Conservation (phyloP, 2,797 vertebrate genomes). For the Poeciliopsis presidionis region DNA sequence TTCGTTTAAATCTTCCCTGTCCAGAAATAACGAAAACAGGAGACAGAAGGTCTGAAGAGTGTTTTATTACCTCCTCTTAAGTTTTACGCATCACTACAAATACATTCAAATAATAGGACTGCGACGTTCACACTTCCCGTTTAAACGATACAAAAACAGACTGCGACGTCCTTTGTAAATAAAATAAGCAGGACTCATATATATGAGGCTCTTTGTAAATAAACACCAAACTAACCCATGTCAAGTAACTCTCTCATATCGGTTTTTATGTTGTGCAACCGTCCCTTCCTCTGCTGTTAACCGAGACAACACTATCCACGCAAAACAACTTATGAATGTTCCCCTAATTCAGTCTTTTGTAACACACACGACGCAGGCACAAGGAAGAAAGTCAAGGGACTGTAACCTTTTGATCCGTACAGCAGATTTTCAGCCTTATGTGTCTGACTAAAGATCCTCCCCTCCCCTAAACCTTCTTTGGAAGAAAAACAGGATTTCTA, state of each 20-base stretch:
- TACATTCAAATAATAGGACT: conserved; percentile 68
- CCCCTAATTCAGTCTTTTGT: conserved; percentile 47
- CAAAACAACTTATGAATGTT: conserved; percentile 53
- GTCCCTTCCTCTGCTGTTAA: conserved; percentile 34
- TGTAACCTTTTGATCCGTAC: conserved; percentile 51
- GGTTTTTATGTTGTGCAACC: conserved; percentile 60
- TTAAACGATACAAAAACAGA: conserved; percentile 57
- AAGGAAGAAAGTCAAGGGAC: conserved; percentile 65
- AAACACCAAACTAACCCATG: conserved; percentile 53
- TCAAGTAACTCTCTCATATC: conserved; percentile 43
- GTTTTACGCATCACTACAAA: conserved; percentile 68
- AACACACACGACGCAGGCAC: conserved; percentile 73
- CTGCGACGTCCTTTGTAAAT: conserved; percentile 55
- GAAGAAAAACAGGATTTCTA: conserved; percentile 56
- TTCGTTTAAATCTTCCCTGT: background rate
- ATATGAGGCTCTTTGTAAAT: conserved; percentile 48
- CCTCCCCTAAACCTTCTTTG: conserved; percentile 38
- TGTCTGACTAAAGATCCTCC: conserved; percentile 48
- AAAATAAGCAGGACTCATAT: conserved; percentile 49
- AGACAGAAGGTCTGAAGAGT: conserved; percentile 31
- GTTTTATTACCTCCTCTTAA: conserved; percentile 66
- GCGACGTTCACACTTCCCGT: conserved; percentile 46
- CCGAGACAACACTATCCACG: conserved; percentile 54
- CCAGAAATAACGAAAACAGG: background rate
- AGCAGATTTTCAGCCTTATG: conserved; percentile 61